A percentile compares a stretch with the other conserved stretches of the same genome.
phyloP scores from a whole-genome alignment of 2,113 vertebrate genomes.

The Perca flavescens region DNA sequence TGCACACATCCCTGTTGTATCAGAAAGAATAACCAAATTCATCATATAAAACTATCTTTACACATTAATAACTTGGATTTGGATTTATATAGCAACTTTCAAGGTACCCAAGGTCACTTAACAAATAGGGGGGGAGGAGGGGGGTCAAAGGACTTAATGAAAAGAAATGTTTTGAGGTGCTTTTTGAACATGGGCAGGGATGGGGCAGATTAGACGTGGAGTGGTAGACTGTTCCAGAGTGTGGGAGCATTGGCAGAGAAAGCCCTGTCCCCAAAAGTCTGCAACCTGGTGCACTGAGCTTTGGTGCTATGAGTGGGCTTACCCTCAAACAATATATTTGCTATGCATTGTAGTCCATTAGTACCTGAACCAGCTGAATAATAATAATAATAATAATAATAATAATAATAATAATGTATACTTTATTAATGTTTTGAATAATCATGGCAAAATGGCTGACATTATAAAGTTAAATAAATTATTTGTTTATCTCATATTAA shows the following conservation, averaged over 20 bases:
- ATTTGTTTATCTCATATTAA: conserved; percentile 54
- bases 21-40: conserved; percentile 30
- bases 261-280: too few relatives aligned
- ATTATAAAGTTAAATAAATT: conserved; percentile 38
- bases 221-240: too few relatives aligned
- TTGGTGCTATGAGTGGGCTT: conserved; percentile 19
- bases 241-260: too few relatives aligned
- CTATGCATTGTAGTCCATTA: conserved; percentile 17
- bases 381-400: too few relatives aligned
- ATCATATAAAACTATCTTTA: conserved; percentile 13
- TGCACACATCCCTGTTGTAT: conserved; percentile 19
- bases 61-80: background rate
- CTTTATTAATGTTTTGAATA: conserved; percentile 5
- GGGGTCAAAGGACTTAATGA: too few relatives aligned
- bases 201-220: too few relatives aligned
- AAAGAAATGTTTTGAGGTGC: too few relatives aligned
- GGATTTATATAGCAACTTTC: too few relatives aligned
- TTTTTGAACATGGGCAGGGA: too few relatives aligned
- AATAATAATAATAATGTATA: too few relatives aligned
- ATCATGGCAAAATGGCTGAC: conserved; percentile 15
- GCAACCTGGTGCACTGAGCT: background rate
- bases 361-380: background rate
- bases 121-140: too few relatives aligned
- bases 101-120: too few relatives aligned
- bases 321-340: conserved; percentile 7